Base-by-base conservation (phyloP, 2,888 invertebrate species). In the Leucoptera coffeella region DNA sequence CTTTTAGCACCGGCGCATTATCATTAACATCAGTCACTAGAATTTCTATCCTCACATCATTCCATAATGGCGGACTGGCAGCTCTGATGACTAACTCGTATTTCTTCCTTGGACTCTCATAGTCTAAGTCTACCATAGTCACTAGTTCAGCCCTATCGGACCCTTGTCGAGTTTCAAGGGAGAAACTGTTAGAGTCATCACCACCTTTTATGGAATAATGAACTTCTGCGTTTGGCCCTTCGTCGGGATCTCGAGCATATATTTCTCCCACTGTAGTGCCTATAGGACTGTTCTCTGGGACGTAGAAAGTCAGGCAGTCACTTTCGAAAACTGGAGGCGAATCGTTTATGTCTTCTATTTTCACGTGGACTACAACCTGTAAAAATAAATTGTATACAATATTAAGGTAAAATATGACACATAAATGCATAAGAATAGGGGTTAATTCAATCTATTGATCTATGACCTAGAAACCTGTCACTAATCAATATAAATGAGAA, bases 131-230 rank as follows among this genome's bases (percentile, higher is more conserved):
- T 1, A 87, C 83, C 72, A 88, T 80, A 0, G 93, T 93, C 0
- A 90, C 75, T 3, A 97, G 65, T 47, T 93, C 89, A 0, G 94
- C 93, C 33, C 85, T 81, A 38, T 89, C 88, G 0, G 83, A 82
- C 0, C 88, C 89, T 32, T 87, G 85, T 27, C 87, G 74, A 1
- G 86, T 81, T 31, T 86, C 83, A 1, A 93, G 58, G 0, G 84
- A 80, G 50, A 95, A 94, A 32, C 85, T 82, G 44, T 84, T 84
- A 0, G 90, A 85, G 50, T 94, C 93, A 36, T 91, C 89, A 2
- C 93, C 94, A 6, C 85, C 94, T 43, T 93, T 91, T 21, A 99
- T 92, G 7, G 91, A 88, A 53, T 97, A 99, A 42, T 91, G 88
- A 0, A 97, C 87, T 2, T 86, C 80, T 1, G 93, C 91, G 52